Evolutionary conservation across 2,888 invertebrate species (phyloP).

Genomic region (Limnephilus marmoratus): DNA sequence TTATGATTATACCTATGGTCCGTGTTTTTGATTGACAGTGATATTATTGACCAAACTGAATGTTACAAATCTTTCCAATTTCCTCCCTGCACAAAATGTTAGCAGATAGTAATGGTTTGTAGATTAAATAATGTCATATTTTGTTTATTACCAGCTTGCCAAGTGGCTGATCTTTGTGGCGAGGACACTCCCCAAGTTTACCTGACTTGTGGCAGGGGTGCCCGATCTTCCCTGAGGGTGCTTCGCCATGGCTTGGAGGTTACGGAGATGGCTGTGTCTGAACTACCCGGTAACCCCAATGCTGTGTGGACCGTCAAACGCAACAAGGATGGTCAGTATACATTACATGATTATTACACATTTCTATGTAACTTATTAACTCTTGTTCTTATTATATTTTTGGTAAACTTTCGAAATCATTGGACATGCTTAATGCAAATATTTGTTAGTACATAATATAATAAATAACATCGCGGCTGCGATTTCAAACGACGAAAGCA

Average conservation of each 20-base stretch:
- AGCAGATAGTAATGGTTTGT: neutral
- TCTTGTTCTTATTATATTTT: neutral
- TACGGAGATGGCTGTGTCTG: slow-evolving; percentile 99
- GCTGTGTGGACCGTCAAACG: slow-evolving; percentile 99
- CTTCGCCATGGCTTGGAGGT: slow-evolving; percentile 98
- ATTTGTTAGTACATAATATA: no score
- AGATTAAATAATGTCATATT: neutral
- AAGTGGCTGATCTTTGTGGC: slow-evolving; percentile 96
- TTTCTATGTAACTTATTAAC: neutral
- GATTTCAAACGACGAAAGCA: no score
- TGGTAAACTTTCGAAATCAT: no score
- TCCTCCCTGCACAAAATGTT: neutral
- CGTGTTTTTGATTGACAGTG: slow-evolving; percentile 77
- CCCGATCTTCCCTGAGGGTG: slow-evolving; percentile 94
- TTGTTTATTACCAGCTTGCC: slow-evolving; percentile 78
- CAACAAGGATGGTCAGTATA: slow-evolving; percentile 93
- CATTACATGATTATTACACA: neutral
- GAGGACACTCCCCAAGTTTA: slow-evolving; percentile 99
- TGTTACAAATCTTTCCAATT: neutral
- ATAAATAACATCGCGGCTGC: no score
- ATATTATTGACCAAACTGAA: slow-evolving; percentile 68
- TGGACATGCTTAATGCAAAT: no score
- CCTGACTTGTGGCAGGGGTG: slow-evolving; percentile 96
- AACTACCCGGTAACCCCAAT: slow-evolving; percentile 99
- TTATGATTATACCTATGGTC: slow-evolving; percentile 77